A percentile compares a stretch with the other conserved stretches of the same genome.
Conservation (phyloP, 2,888 invertebrate genomes). For the Empis livida region DNA sequence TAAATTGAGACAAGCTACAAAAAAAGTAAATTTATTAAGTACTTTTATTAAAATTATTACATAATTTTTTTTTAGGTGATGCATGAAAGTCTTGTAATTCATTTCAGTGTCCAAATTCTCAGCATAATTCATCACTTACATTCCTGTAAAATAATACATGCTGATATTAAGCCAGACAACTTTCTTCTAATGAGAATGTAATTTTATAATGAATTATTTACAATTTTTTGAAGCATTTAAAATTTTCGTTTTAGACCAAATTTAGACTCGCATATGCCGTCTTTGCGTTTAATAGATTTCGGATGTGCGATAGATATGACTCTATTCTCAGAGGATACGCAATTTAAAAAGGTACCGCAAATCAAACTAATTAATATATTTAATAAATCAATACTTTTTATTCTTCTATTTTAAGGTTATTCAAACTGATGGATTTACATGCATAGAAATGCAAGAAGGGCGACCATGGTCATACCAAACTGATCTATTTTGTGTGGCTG, state of each 20-base stretch:
- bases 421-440: conserved; percentile 70
- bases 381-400: too few species aligned
- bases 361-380: too few species aligned
- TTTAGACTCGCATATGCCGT: conserved; percentile 51
- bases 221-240: conserved; percentile 5
- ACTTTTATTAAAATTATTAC: too few species aligned
- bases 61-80: conserved; percentile 35
- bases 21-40: conserved; percentile 34
- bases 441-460: conserved; percentile 85
- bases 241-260: conserved; percentile 29
- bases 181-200: conserved; percentile 68
- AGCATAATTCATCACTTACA: conserved; percentile 76
- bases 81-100: conserved; percentile 61
- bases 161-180: conserved; percentile 94
- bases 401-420: conserved; percentile 40
- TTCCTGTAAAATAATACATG: conserved; percentile 80
- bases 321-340: conserved; percentile 63
- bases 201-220: conserved; percentile 24
- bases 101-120: conserved; percentile 74
- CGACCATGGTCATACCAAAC: conserved; percentile 92
- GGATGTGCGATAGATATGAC: conserved; percentile 93
- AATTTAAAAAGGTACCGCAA: conserved; percentile 59
- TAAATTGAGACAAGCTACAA: conserved; percentile 56
- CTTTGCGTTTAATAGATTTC: conserved; percentile 82
- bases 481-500: conserved; percentile 83